phyloP scores from a whole-genome alignment of 2,797 vertebrate genomes.

The Characodon lateralis region DNA sequence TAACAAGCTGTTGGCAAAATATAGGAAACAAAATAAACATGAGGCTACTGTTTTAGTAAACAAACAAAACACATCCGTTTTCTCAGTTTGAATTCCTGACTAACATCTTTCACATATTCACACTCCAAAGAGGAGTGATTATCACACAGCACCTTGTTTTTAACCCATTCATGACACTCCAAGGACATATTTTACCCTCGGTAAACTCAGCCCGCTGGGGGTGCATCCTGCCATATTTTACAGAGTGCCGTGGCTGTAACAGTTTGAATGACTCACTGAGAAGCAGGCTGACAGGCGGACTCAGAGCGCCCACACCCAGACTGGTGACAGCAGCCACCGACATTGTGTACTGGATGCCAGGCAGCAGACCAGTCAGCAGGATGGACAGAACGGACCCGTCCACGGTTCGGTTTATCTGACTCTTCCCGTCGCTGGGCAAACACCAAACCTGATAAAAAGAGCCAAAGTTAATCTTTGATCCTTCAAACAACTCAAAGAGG shows the following conservation, averaged over 20 bases:
- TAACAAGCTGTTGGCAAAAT: not conserved
- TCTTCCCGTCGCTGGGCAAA: conserved; percentile 77
- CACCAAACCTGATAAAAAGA: conserved; percentile 88
- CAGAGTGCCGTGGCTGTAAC: conserved; percentile 23
- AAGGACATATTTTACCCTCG: conserved; percentile 14
- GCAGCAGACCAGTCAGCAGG: conserved; percentile 84
- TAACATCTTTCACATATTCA: conserved; percentile 6
- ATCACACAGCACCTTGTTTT: not conserved
- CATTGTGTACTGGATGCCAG: conserved; percentile 85
- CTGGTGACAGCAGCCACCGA: conserved; percentile 89
- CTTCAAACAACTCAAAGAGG: not conserved
- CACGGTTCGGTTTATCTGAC: conserved; percentile 89
- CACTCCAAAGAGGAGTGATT: conserved; percentile 6
- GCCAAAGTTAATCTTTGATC: conserved; percentile 1
- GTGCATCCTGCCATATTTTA: conserved; percentile 33
- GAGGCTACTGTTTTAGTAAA: not conserved
- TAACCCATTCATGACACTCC: conserved; percentile 10
- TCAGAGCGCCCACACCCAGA: conserved; percentile 86
- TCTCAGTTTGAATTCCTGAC: not conserved
- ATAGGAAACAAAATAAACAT: not conserved
- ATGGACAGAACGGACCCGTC: conserved; percentile 85
- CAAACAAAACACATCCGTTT: not conserved
- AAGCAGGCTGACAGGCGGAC: conserved; percentile 83
- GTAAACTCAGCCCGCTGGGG: not conserved
- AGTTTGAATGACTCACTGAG: conserved; percentile 86